phyloP scores from a whole-genome alignment of 2,888 invertebrate genomes.

The Drosophila mettleri region DNA sequence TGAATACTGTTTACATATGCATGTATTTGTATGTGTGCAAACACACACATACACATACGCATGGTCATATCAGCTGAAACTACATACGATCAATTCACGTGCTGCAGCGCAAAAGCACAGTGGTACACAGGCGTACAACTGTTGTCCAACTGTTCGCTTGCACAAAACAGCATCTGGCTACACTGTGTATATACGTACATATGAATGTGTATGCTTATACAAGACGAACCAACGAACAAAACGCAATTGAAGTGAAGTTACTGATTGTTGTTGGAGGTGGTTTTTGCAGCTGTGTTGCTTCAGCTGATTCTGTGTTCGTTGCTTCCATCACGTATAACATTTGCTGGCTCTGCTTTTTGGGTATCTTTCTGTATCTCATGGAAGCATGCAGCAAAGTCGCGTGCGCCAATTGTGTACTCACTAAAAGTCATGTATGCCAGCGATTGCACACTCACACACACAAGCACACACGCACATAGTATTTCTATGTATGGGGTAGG shows the following conservation, averaged over 20 bases:
- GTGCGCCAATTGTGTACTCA: constrained; percentile 66
- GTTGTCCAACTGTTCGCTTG: constrained; percentile 4
- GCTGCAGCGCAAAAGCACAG: constrained; percentile 51
- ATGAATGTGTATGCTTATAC: too few species aligned
- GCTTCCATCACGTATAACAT: constrained; percentile 61
- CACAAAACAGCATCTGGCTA: constrained; percentile 4
- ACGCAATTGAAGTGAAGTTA: constrained; percentile 55
- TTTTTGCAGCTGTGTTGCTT: constrained; percentile 45
- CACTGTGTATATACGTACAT: constrained; percentile 40
- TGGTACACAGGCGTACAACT: constrained; percentile 24
- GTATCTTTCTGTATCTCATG: constrained; percentile 37
- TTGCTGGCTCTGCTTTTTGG: constrained; percentile 21
- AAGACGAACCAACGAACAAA: constrained; percentile 52
- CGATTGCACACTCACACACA: constrained; percentile 8
- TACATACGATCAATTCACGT: constrained; percentile 51
- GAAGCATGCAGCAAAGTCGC: constrained; percentile 66
- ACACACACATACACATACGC: neutral
- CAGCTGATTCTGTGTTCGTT: constrained; percentile 61
- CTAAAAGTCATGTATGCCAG: constrained; percentile 73
- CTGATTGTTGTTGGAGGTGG: constrained; percentile 42
- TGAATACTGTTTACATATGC: neutral
- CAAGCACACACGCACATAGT: neutral
- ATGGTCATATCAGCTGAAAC: constrained; percentile 16
- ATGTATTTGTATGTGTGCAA: neutral
- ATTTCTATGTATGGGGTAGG: constrained; percentile 4